phyloP scores from a whole-genome alignment of 2,113 vertebrate genomes.

The Oxyruncus cristatus region DNA sequence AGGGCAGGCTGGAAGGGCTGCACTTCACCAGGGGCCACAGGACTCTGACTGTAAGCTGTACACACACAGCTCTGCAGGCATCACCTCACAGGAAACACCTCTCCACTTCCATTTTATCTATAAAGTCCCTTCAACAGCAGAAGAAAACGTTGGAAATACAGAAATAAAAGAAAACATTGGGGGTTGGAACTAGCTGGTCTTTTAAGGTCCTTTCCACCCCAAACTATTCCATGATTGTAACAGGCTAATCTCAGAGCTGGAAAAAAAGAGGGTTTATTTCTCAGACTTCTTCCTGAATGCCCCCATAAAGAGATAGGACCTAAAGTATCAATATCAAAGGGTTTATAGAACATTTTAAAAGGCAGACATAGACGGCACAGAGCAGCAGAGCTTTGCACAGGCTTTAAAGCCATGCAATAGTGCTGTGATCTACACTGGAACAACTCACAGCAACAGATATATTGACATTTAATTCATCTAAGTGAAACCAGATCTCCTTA shows the following conservation, averaged over 20 bases:
- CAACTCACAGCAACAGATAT: constrained; percentile 69
- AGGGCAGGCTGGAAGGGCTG: not conserved
- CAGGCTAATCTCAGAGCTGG: not conserved
- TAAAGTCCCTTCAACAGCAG: not conserved
- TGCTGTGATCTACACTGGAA: constrained; percentile 68
- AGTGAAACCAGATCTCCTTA: constrained; percentile 74
- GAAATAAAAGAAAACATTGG: not conserved
- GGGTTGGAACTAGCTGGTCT: not conserved
- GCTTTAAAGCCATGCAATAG: constrained; percentile 53
- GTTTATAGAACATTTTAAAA: constrained; percentile 52
- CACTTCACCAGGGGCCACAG: fast-evolving
- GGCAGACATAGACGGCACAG: constrained; percentile 46
- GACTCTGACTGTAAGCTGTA: no score
- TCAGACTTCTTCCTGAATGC: not conserved
- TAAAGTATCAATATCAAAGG: constrained; percentile 21
- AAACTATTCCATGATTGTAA: not conserved
- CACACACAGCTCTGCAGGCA: not conserved
- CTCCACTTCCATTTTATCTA: not conserved
- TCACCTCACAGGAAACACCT: no score
- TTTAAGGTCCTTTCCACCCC: not conserved
- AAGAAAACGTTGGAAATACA: not conserved
- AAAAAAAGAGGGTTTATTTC: not conserved
- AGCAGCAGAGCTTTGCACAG: constrained; percentile 60
- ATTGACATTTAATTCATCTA: constrained; percentile 72
- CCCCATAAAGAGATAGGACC: not conserved